Evolutionary conservation across 2,797 vertebrate species (phyloP).

Genomic region (Chelonia mydas): DNA sequence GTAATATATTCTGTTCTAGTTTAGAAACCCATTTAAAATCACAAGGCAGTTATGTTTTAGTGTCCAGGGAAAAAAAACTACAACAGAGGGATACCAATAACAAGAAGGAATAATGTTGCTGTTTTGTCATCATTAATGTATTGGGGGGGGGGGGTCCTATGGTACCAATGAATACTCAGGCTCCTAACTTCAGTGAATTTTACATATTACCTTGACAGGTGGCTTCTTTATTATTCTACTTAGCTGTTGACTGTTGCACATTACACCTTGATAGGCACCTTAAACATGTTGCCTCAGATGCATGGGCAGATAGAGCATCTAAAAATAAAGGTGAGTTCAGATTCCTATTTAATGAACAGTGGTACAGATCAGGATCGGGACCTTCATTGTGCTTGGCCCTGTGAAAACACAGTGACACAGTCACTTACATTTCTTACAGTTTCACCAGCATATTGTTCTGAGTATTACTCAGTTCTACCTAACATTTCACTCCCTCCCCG

Average conservation of each 20-base stretch:
- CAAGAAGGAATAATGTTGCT: background rate
- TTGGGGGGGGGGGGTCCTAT: background rate
- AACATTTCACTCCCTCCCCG: constrained; percentile 18
- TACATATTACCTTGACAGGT: background rate
- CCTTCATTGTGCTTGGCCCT: fast-evolving
- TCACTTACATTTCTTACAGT: background rate
- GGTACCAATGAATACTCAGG: background rate
- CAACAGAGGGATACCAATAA: background rate
- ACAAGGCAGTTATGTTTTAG: background rate
- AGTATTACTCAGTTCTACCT: constrained; percentile 1
- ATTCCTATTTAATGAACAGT: background rate
- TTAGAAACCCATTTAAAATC: constrained; percentile 43
- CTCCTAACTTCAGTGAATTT: background rate
- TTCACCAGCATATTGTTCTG: background rate
- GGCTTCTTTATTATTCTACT: background rate
- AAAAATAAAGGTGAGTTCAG: fast-evolving
- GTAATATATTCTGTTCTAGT: constrained; percentile 42
- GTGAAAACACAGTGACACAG: fast-evolving
- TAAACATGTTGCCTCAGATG: background rate
- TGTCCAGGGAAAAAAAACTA: background rate
- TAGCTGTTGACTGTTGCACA: fast-evolving
- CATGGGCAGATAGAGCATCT: background rate
- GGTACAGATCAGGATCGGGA: fast-evolving
- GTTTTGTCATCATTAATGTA: background rate
- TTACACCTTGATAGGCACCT: background rate